Evolutionary conservation across 2,113 vertebrate species (phyloP).

Genomic region (Trematocara zebra): DNA sequence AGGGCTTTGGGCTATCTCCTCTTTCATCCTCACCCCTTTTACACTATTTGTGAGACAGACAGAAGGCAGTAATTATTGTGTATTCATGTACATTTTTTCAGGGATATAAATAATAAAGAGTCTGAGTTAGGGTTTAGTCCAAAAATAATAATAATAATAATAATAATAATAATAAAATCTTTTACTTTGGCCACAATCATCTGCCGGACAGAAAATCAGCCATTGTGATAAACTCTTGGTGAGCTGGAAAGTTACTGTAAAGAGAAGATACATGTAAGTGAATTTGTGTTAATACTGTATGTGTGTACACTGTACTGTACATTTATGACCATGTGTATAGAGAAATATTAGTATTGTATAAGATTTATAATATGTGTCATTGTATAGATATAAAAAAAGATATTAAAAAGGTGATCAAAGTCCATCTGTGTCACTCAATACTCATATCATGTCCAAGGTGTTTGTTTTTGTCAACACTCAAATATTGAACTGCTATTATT

Average conservation of each 20-base stretch:
- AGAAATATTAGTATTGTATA: slow-evolving; percentile 69
- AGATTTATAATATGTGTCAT: slow-evolving; percentile 69
- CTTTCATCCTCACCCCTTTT: slow-evolving; percentile 40
- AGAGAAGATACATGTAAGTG: slow-evolving; percentile 42
- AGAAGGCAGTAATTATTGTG: slow-evolving; percentile 41
- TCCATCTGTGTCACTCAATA: slow-evolving; percentile 21
- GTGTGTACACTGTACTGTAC: slow-evolving; percentile 66
- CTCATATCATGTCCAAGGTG: neutral
- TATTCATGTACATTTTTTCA: slow-evolving; percentile 70
- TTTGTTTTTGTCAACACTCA: neutral
- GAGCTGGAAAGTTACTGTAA: slow-evolving; percentile 30
- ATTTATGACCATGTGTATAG: slow-evolving; percentile 68
- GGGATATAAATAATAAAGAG: slow-evolving; percentile 69
- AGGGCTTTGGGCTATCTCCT: slow-evolving; percentile 30
- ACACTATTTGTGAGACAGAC: slow-evolving; percentile 46
- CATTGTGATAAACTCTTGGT: slow-evolving; percentile 43
- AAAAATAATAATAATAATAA: neutral
- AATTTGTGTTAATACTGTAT: slow-evolving; percentile 66
- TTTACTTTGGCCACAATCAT: slow-evolving; percentile 58
- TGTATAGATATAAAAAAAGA: slow-evolving; percentile 46
- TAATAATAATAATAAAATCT: neutral
- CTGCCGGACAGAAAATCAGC: slow-evolving; percentile 65
- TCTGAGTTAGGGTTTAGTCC: slow-evolving; percentile 43
- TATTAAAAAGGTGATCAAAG: slow-evolving; percentile 48
- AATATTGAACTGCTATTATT: neutral